phyloP scores from a whole-genome alignment of 2,113 vertebrate genomes.

The Hymenochirus boettgeri region DNA sequence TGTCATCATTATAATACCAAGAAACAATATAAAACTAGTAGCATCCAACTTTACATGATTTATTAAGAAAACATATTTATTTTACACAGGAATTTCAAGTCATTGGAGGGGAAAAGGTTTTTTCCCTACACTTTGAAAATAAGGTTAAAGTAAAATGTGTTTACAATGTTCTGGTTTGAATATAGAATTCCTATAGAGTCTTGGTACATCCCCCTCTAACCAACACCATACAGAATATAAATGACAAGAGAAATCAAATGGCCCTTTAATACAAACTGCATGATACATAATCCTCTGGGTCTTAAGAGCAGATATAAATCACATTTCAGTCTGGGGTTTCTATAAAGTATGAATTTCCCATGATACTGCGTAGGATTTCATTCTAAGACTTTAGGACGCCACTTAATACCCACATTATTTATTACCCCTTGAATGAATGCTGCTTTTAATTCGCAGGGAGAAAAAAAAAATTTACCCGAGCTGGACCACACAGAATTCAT shows the following conservation, averaged over 20 bases:
- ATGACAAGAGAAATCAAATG: conserved; percentile 27
- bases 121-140: too few relatives aligned
- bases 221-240: conserved; percentile 14
- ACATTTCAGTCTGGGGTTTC: conserved; percentile 27
- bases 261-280: conserved; percentile 27
- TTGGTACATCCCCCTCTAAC: conserved; percentile 7
- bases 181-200: too few relatives aligned
- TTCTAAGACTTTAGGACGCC: conserved; percentile 31
- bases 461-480: conserved; percentile 33
- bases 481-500: conserved; percentile 40
- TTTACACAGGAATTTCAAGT: too few relatives aligned
- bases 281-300: conserved; percentile 28
- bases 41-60: too few relatives aligned
- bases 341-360: conserved; percentile 36
- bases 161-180: too few relatives aligned
- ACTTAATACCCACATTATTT: conserved; percentile 40
- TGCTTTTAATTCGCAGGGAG: conserved; percentile 36
- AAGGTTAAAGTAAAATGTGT: too few relatives aligned
- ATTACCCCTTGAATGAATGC: conserved; percentile 38
- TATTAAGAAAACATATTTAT: too few relatives aligned
- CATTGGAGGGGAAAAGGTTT: too few relatives aligned
- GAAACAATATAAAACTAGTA: too few relatives aligned
- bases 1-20: too few relatives aligned
- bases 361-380: conserved; percentile 39
- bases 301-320: conserved; percentile 35